Conservation (phyloP, 2,113 vertebrate genomes). For the Promerops cafer region DNA sequence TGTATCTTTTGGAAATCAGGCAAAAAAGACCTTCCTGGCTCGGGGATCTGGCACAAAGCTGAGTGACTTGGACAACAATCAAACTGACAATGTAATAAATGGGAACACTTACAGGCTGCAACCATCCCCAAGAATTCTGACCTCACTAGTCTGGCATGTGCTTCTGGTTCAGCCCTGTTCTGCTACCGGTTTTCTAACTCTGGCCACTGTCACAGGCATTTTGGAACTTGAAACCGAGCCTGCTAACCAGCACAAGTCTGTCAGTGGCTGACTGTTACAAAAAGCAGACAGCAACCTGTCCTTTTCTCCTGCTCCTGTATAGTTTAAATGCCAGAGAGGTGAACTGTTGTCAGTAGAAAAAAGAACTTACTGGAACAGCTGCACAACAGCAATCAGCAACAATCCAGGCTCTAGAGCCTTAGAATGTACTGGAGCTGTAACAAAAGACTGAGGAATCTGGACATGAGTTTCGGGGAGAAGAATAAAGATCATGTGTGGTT, state of each 20-base stretch:
- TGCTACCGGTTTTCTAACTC: slow-evolving; percentile 44
- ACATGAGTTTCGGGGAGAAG: neutral
- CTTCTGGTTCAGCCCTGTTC: slow-evolving; percentile 62
- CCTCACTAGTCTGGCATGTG: slow-evolving; percentile 63
- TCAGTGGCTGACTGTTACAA: slow-evolving; percentile 17
- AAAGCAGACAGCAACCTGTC: slow-evolving; percentile 15
- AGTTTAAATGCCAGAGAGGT: neutral
- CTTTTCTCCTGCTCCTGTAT: neutral
- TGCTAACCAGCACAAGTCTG: slow-evolving; percentile 60
- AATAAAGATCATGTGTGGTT: neutral
- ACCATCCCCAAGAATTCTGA: slow-evolving; percentile 59
- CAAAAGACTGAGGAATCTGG: neutral
- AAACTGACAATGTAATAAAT: slow-evolving; percentile 59
- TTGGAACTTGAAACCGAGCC: slow-evolving; percentile 7
- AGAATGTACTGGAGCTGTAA: neutral
- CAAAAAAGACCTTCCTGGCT: slow-evolving; percentile 56
- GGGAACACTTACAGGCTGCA: slow-evolving; percentile 57
- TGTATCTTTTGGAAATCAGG: slow-evolving; percentile 10
- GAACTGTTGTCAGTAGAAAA: neutral
- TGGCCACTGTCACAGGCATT: slow-evolving; percentile 48
- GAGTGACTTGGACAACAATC: slow-evolving; percentile 56
- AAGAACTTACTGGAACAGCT: slow-evolving; percentile 7
- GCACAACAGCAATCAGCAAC: neutral
- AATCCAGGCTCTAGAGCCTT: neutral
- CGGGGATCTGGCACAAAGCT: slow-evolving; percentile 59